Conservation (phyloP, 2,113 vertebrate species). For the Microcebus lehilahytsara region DNA sequence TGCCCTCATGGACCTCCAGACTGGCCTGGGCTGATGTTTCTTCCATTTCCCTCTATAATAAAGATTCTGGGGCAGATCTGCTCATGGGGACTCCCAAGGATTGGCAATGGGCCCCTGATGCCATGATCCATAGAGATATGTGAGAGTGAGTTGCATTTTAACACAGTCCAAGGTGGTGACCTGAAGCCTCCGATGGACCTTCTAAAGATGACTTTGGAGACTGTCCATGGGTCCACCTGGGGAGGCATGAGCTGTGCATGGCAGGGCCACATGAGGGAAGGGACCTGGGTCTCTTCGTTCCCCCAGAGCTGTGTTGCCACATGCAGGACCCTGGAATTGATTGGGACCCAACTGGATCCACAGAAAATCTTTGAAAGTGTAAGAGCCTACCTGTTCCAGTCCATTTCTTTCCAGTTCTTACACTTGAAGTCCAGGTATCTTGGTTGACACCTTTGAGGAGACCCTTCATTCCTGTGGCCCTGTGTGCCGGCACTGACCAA, state of each 20-base stretch:
- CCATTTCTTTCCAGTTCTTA: neutral
- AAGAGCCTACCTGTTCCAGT: neutral
- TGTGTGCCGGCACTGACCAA: neutral
- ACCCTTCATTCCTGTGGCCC: neutral
- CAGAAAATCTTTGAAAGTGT: neutral
- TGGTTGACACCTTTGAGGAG: neutral
- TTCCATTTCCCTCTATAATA: too few species aligned
- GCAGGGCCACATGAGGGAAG: neutral
- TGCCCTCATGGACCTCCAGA: too few species aligned
- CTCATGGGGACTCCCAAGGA: too few species aligned
- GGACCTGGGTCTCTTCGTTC: neutral
- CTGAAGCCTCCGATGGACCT: too few species aligned
- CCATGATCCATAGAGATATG: too few species aligned
- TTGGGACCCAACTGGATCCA: neutral
- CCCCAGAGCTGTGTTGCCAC: neutral
- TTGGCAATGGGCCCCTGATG: too few species aligned
- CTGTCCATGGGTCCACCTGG: too few species aligned
- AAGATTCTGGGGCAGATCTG: too few species aligned
- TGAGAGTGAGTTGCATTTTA: too few species aligned
- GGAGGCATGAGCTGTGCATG: neutral
- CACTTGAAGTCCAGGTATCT: neutral
- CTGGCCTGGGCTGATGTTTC: too few species aligned
- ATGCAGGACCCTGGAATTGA: neutral
- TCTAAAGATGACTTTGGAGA: too few species aligned
- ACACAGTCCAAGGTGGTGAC: too few species aligned